Percentiles rank a stretch among this genome's conserved stretches.
phyloP scores from a whole-genome alignment of 2,797 vertebrate genomes.

The Pseudomugil gertrudae region DNA sequence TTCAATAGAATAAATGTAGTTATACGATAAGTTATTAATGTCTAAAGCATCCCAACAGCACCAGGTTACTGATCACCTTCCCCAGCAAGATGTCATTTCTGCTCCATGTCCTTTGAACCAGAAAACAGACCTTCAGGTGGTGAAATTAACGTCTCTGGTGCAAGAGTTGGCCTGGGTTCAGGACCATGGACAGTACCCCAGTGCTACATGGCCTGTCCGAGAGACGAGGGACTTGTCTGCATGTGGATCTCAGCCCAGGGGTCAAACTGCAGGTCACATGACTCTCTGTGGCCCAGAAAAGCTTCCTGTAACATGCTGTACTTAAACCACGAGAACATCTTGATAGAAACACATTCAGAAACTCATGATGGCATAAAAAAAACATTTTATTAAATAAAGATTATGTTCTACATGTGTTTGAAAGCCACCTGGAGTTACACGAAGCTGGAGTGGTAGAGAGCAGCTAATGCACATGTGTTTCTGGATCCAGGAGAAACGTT shows the following conservation, averaged over 20 bases:
- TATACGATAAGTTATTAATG: too few relatives aligned
- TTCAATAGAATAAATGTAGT: too few relatives aligned
- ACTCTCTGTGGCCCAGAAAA: not conserved
- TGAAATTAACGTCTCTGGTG: constrained; percentile 2
- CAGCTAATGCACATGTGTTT: not conserved
- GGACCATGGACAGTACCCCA: constrained; percentile 69
- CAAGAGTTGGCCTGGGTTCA: constrained; percentile 54
- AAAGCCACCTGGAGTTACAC: not conserved
- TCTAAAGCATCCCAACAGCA: too few relatives aligned
- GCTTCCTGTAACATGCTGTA: not conserved
- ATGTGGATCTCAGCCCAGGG: not conserved
- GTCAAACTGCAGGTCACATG: constrained; percentile 13
- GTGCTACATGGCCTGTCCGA: constrained; percentile 33
- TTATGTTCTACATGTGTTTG: not conserved
- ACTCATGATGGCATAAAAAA: not conserved
- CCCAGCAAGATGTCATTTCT: not conserved
- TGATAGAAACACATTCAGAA: not conserved
- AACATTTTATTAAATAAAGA: not conserved
- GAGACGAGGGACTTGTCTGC: constrained; percentile 11
- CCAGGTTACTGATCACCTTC: not conserved
- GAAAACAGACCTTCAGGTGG: not conserved
- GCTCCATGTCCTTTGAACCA: not conserved
- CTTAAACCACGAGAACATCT: not conserved
- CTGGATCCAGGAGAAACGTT: not conserved
- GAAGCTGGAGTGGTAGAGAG: not conserved